Evolutionary conservation across 2,797 vertebrate species (phyloP), one percentile per base, ranked within the genome.

Genomic region (Enteromius trimaculatus): DNA sequence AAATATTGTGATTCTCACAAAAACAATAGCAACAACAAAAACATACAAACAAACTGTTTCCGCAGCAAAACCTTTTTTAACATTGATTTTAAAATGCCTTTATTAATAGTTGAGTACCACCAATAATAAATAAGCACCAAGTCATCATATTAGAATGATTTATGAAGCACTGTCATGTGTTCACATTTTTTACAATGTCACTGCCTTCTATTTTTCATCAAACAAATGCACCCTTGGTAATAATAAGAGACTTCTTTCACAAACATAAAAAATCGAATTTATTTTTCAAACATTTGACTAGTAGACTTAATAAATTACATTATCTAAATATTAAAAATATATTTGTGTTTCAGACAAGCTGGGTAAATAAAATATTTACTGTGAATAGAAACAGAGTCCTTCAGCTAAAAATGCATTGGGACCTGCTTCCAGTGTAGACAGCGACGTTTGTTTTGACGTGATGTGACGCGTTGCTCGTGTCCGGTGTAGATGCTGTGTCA

Each of bases 361-460:
- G 64, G 29, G 17, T 4, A 29, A 62, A 62, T 16, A 29, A 62
- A 29, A 62, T 29, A 13, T 62, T 5, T 29, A 13, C 13, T 62
- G 29, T 16, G 14, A 62, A 26, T 29, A 62, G 11, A 29, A 29
- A 29, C 13, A 16, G 23, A 31, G 4, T 29, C 13, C 60, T 17
- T 29, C 62, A 34, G 26, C 26, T 64, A 66, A 66, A 68, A 39
- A 37, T 66, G 31, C 29, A 5, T 21, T 66, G 31, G 8, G 19
- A 21, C 34, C 31, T 77, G 55, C 55, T 44, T 44, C 21, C 31
- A 37, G 21, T 58, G 55, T 29, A 77, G 23, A 77, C 58, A 31
- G 16, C 5, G 8, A 64, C 55, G 14, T 64, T 64, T 64, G 76
- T 78, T 78, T 78, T 78, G 76, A 78, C 44, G 42, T 2, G 4